Conservation (phyloP, 2,888 invertebrate genomes). For the Heteropelma amictum region DNA sequence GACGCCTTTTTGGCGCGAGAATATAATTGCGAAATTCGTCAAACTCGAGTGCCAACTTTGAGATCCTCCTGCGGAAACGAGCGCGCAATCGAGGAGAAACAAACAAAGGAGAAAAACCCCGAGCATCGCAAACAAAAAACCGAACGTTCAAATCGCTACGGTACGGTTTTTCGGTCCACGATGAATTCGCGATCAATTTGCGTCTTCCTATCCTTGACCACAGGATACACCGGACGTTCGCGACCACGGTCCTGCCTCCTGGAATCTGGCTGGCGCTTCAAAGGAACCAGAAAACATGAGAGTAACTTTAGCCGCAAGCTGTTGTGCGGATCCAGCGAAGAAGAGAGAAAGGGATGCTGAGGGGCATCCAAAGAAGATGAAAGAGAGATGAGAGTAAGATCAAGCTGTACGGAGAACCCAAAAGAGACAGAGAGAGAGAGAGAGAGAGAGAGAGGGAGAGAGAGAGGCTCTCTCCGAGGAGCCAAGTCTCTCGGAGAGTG, state of each 20-base stretch:
- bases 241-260: constrained; percentile 1
- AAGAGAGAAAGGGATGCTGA: not conserved
- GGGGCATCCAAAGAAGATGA: not conserved
- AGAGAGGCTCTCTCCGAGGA: not conserved
- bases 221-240: too few species aligned
- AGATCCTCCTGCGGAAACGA: constrained; percentile 57
- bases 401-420: not conserved
- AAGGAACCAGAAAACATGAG: constrained; percentile 5
- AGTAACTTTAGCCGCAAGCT: constrained; percentile 14
- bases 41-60: constrained; percentile 63
- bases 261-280: constrained; percentile 40
- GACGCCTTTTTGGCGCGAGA: constrained; percentile 71
- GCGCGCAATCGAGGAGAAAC: too few species aligned
- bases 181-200: constrained; percentile 36
- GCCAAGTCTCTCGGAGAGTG: constrained; percentile 52
- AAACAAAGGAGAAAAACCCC: too few species aligned
- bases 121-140: too few species aligned
- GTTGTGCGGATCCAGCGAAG: not conserved
- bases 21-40: constrained; percentile 53
- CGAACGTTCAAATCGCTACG: too few species aligned
- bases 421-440: not conserved
- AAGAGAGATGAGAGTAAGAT: constrained; percentile 45
- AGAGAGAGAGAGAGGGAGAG: not conserved
- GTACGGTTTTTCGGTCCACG: too few species aligned
- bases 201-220: constrained; percentile 11